phyloP scores from a whole-genome alignment of 2,113 vertebrate genomes.

The Perca fluviatilis region DNA sequence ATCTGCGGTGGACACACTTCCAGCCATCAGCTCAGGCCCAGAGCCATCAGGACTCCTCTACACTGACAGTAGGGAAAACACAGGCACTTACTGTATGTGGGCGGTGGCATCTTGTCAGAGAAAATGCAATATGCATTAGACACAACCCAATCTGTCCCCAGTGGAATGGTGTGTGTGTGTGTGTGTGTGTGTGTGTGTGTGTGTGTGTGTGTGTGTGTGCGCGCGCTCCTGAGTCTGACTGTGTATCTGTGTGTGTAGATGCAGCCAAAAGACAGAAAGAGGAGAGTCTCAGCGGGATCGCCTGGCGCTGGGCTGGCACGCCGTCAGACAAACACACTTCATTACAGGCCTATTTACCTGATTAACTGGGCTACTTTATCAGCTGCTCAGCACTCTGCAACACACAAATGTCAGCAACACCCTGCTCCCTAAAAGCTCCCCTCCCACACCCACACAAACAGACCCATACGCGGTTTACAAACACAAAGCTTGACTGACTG shows the following conservation, averaged over 20 bases:
- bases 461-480: conserved; percentile 18
- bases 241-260: conserved; percentile 28
- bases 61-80: conserved; percentile 72
- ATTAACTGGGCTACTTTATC: conserved; percentile 80
- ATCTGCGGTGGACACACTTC: conserved; percentile 56
- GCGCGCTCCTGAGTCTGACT: not conserved
- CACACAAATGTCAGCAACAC: conserved; percentile 54
- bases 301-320: conserved; percentile 66
- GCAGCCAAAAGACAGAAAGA: conserved; percentile 62
- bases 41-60: conserved; percentile 51
- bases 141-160: conserved; percentile 80
- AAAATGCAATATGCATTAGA: conserved; percentile 82
- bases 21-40: conserved; percentile 57
- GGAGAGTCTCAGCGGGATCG: conserved; percentile 73
- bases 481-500: conserved; percentile 38
- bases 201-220: conserved; percentile 6
- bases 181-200: conserved; percentile 20
- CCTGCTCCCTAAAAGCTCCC: conserved; percentile 18
- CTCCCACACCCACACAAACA: conserved; percentile 32
- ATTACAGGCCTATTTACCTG: conserved; percentile 81
- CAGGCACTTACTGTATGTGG: conserved; percentile 77
- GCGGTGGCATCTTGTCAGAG: conserved; percentile 75
- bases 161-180: conserved; percentile 49
- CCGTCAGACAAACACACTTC: conserved; percentile 74
- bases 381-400: conserved; percentile 59